Conservation (phyloP, 1,140 invertebrate genomes). For the Medauroidea extradentata region DNA sequence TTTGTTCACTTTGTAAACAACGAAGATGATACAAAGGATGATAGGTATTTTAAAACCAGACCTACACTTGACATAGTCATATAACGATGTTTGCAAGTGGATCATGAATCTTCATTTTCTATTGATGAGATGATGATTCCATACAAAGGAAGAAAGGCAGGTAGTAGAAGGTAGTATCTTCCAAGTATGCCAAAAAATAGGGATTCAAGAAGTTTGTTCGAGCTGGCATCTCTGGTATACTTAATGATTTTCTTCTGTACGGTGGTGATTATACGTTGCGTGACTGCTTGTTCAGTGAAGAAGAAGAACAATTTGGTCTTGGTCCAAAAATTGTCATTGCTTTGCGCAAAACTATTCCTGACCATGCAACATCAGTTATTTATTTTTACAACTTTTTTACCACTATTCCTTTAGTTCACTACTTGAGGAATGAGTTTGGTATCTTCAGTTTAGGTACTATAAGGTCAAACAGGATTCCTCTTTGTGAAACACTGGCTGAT, state of each 20-base stretch:
- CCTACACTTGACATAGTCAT: slow-evolving; percentile 11
- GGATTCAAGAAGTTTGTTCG: slow-evolving; percentile 28
- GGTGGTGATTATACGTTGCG: slow-evolving; percentile 3
- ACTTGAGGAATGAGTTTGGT: not conserved
- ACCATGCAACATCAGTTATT: not conserved
- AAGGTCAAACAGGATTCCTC: not conserved
- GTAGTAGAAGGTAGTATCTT: slow-evolving; percentile 27
- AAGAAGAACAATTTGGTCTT: not conserved
- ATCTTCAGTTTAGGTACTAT: slow-evolving; percentile 3
- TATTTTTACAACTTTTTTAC: slow-evolving; percentile 6
- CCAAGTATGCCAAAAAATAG: slow-evolving; percentile 30
- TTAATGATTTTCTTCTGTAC: slow-evolving; percentile 27
- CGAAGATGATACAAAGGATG: too few relatives aligned
- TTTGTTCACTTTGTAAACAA: too few relatives aligned
- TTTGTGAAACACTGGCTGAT: slow-evolving; percentile 11
- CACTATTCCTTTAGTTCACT: not conserved
- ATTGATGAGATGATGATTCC: slow-evolving; percentile 34
- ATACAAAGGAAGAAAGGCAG: slow-evolving; percentile 28
- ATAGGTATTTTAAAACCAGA: slow-evolving; percentile 14
- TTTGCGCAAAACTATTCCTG: not conserved
- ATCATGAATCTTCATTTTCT: slow-evolving; percentile 35
- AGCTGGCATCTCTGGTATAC: slow-evolving; percentile 15
- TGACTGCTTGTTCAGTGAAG: not conserved
- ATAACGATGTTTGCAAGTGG: slow-evolving; percentile 25
- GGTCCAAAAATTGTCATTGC: slow-evolving; percentile 1